These are phyloP conservation scores for Nettapus auritus DNA, from an alignment of 2,113 vertebrate genomes.

Conservation along the genomic window DNA sequence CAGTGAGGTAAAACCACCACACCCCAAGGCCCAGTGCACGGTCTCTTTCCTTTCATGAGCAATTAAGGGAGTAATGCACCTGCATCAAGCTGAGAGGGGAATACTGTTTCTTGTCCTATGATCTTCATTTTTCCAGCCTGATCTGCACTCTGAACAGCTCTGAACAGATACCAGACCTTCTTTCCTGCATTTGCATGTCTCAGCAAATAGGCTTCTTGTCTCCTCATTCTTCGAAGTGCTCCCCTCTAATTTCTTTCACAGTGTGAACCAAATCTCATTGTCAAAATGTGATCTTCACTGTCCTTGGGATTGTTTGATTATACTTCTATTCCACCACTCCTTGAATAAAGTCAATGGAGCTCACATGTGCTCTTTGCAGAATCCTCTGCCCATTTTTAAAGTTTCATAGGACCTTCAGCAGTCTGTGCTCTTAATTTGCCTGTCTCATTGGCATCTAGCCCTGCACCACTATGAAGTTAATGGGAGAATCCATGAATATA, in stretches of 20 bases:
- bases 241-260: background rate
- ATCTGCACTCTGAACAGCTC: background rate
- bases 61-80: background rate
- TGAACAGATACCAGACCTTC: background rate
- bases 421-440: background rate
- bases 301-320: background rate
- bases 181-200: rapidly evolving
- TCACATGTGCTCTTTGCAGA: background rate
- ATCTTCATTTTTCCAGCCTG: background rate
- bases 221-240: background rate
- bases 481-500: background rate
- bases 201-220: background rate
- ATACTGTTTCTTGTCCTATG: background rate
- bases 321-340: background rate
- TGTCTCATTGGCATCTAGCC: background rate
- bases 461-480: background rate
- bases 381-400: background rate
- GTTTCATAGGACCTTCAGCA: background rate
- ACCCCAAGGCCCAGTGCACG: background rate
- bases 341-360: background rate
- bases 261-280: background rate
- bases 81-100: background rate
- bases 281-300: background rate
- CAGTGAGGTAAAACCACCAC: too few species aligned
- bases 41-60: background rate